These are phyloP conservation scores for Bombycilla garrulus DNA, from an alignment of 2,113 vertebrate species.

Conservation along the genomic window DNA sequence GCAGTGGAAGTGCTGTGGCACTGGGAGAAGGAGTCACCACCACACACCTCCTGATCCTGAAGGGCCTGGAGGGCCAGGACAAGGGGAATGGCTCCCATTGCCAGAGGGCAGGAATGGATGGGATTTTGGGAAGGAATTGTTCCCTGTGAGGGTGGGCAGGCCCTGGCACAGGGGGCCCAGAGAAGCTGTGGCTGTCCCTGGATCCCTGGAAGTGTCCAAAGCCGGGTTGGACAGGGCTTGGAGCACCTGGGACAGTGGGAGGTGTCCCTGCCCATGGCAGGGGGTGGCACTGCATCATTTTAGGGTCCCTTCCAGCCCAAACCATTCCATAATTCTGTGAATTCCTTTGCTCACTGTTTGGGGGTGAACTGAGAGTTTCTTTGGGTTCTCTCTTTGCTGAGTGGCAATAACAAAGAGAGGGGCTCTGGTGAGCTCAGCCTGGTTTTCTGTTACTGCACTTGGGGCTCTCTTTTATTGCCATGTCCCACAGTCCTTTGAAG, in stretches of 20 bases:
- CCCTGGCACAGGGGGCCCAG: neutral
- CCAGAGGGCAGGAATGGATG: neutral
- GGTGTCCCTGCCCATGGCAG: neutral
- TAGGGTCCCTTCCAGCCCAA: neutral
- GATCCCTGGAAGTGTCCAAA: neutral
- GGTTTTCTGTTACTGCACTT: neutral
- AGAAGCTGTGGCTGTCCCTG: neutral
- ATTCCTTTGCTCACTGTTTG: neutral
- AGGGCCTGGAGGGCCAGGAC: rapidly evolving
- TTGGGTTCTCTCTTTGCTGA: neutral
- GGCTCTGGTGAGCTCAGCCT: neutral
- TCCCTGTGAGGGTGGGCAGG: neutral
- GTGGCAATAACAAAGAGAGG: neutral
- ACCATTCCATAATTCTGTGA: neutral
- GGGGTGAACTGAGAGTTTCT: neutral
- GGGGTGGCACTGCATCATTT: rapidly evolving
- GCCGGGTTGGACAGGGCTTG: neutral
- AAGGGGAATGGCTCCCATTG: neutral
- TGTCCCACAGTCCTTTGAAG: neutral
- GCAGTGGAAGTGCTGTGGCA: neutral
- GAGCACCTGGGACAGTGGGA: neutral
- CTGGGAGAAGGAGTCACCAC: neutral
- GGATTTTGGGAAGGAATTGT: neutral
- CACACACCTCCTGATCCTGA: neutral
- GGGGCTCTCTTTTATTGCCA: neutral